Conservation (phyloP, 2,888 invertebrate genomes). For the Neoitamus cyanurus region DNA sequence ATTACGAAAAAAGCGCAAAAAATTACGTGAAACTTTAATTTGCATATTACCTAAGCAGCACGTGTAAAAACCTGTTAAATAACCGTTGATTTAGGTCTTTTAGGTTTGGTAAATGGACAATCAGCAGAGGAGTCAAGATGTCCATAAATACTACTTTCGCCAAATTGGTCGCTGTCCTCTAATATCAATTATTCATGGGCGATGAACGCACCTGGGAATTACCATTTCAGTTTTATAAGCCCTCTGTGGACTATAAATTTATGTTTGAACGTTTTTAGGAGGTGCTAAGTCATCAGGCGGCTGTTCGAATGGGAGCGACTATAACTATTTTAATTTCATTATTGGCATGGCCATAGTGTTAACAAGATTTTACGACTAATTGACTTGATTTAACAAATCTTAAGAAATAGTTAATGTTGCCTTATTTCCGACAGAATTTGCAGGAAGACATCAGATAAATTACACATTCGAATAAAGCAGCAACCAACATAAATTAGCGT, state of each 20-base stretch:
- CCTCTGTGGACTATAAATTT: background rate
- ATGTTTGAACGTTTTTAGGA: background rate
- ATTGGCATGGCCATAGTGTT: background rate
- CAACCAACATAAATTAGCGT: no score
- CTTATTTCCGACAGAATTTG: no score
- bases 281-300: background rate
- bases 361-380: background rate
- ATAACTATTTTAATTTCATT: background rate
- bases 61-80: background rate
- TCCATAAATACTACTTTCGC: background rate
- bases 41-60: background rate
- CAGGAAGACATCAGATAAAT: no score
- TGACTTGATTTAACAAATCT: no score
- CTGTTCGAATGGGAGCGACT: background rate
- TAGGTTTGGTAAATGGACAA: background rate
- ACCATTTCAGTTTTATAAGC: background rate
- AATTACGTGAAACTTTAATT: background rate
- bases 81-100: background rate
- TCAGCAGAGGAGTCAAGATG: background rate
- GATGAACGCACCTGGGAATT: background rate
- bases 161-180: background rate
- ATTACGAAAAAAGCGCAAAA: background rate
- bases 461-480: no score
- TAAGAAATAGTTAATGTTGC: no score
- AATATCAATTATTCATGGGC: background rate